Base-by-base conservation (phyloP, 2,113 vertebrate genomes). In the Kryptolebias marmoratus region DNA sequence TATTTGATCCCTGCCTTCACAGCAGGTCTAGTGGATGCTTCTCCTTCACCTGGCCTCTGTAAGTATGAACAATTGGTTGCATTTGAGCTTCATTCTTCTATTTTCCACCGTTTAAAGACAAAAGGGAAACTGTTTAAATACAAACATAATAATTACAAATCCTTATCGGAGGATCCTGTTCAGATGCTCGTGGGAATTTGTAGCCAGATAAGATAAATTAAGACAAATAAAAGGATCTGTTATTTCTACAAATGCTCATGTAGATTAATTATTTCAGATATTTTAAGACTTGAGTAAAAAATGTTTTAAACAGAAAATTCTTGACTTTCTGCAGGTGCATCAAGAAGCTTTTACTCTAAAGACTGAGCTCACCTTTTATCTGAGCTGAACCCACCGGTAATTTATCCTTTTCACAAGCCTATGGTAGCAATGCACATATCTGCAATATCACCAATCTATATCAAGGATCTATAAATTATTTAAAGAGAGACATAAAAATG, bases 1-100 rank as follows among this genome's bases (percentile, higher is more conserved):
- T 86, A 93, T 91, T 83, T 84, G 88, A 92, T 89, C 71, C 70
- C 69, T 57, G 71, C 27, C 28, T 60, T 54, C 75, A 39, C 62
- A 73, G 52, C 55, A 87, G 68, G 84, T 84, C 77, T 72, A 84
- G 66, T 70, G 78, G 73, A 83, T 64, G 75, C 50, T 31, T 82
- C 62, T 30, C 82, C 81, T 82, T 81, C 83, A 88, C 77, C 88
- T 88, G 85, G 64, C 11, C 60, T 69, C 59, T 72, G 87, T 89
- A 72, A 87, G 86, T 90, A 73, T 79, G 68, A 30, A 31, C 54
- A 22, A 32, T 58, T 59, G 12, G 75, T 11, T 16, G 11, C 44
- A 10, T 73, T 50, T 71, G 15, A 52, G 28, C 47, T 42, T 70
- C 7, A 61, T 50, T 0, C 0, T 62, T 5, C 3, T 42, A 36